These are phyloP conservation scores for Lampris incognitus DNA, from an alignment of 2,113 vertebrate species.

Conservation along the genomic window DNA sequence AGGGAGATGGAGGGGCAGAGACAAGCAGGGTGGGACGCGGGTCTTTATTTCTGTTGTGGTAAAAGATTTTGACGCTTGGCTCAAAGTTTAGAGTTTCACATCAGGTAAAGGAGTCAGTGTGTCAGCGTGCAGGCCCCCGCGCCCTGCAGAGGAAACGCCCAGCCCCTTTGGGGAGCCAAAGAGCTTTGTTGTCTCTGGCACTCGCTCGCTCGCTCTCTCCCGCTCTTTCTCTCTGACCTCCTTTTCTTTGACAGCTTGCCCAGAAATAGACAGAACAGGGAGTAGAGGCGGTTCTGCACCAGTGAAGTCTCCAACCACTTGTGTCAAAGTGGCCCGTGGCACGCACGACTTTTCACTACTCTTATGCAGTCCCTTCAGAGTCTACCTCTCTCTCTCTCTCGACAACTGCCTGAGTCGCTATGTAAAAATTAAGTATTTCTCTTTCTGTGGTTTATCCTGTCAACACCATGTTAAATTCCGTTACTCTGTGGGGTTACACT, in stretches of 20 bases:
- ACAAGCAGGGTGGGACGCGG: not conserved
- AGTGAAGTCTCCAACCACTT: slow-evolving; percentile 25
- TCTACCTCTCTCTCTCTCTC: slow-evolving; percentile 32
- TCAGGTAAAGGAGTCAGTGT: slow-evolving; percentile 64
- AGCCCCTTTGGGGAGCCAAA: not conserved
- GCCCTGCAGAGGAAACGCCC: slow-evolving; percentile 37
- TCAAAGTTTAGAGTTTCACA: slow-evolving; percentile 44
- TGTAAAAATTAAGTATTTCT: slow-evolving; percentile 17
- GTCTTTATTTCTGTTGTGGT: slow-evolving; percentile 42
- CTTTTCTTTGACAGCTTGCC: slow-evolving; percentile 48
- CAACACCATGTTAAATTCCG: not conserved
- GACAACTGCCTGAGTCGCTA: slow-evolving; percentile 41
- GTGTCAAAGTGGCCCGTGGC: slow-evolving; percentile 36
- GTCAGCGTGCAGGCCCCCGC: slow-evolving; percentile 38
- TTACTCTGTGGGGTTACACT: slow-evolving; percentile 10
- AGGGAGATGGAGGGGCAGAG: slow-evolving; percentile 10
- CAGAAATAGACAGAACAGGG: slow-evolving; percentile 41
- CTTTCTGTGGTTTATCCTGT: slow-evolving; percentile 29
- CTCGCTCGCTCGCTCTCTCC: too few species aligned
- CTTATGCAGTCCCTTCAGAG: not conserved
- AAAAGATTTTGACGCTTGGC: slow-evolving; percentile 39
- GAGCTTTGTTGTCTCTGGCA: slow-evolving; percentile 31
- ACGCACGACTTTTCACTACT: slow-evolving; percentile 28
- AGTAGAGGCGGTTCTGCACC: slow-evolving; percentile 17
- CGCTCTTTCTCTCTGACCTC: not conserved